Evolutionary conservation across 2,888 invertebrate species (phyloP).

Genomic region (Cyclophora punctaria): DNA sequence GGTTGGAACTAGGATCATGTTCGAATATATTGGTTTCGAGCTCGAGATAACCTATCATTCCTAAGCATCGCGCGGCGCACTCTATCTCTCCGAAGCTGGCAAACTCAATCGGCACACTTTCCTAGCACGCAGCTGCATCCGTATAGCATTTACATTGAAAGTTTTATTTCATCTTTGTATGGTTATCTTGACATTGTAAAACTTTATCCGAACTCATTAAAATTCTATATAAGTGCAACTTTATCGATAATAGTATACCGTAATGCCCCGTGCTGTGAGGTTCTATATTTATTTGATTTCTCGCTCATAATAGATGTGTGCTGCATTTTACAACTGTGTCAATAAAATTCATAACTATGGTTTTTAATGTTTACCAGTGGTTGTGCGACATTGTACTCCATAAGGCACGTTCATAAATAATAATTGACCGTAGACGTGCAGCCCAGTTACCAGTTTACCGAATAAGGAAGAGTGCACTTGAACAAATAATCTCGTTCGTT

Average conservation of each 20-base stretch:
- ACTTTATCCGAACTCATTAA: neutral
- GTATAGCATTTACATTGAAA: slow-evolving; percentile 41
- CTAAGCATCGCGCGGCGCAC: slow-evolving; percentile 29
- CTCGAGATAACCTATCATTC: slow-evolving; percentile 42
- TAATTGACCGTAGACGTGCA: slow-evolving; percentile 26
- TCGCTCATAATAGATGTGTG: neutral
- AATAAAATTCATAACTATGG: slow-evolving; percentile 17
- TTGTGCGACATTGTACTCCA: slow-evolving; percentile 17
- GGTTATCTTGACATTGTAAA: slow-evolving; percentile 24
- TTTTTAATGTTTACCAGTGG: slow-evolving; percentile 24
- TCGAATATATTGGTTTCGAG: slow-evolving; percentile 35
- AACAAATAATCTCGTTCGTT: slow-evolving; percentile 50
- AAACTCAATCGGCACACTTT: slow-evolving; percentile 56
- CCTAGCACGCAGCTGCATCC: slow-evolving; percentile 52
- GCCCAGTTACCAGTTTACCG: slow-evolving; percentile 27
- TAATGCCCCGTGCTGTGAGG: neutral
- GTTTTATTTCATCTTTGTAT: slow-evolving; percentile 41
- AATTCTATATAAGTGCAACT: no score
- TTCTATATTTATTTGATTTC: slow-evolving; percentile 1
- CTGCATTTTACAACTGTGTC: slow-evolving; percentile 16
- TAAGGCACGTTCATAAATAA: slow-evolving; percentile 17
- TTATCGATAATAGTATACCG: no score
- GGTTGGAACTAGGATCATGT: slow-evolving; percentile 16
- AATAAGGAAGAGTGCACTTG: slow-evolving; percentile 60
- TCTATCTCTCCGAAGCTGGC: slow-evolving; percentile 39